Evolutionary conservation across 2,888 invertebrate species (phyloP), one percentile per base, ranked within the genome.

Genomic region (Cantharis nigra): DNA sequence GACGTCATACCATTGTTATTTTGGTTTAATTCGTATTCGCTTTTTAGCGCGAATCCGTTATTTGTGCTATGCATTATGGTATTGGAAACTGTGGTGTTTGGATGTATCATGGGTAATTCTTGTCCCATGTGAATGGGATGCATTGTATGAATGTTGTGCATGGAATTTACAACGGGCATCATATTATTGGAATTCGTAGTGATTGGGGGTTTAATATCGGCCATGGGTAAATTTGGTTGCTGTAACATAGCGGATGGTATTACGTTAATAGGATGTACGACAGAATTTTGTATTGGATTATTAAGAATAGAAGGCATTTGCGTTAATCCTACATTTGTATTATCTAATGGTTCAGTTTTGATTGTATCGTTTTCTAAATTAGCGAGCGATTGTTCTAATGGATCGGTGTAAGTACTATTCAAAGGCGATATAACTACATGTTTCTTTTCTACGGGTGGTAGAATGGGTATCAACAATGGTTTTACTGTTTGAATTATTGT

Each of bases 331-430:
- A 77, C 18, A 71, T 78, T 77, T 70, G 80, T 75, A 76, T 26
- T 84, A 82, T 78, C 84, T 76, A 90, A 78, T 90, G 90, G 85
- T 78, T 91, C 91, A 72, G 89, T 90, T 83, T 91, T 92, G 67
- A 85, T 85, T 64, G 91, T 89, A 80, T 91, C 91, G 71, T 93
- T 91, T 87, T 94, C 94, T 81, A 94, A 89, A 83, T 92, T 93
- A 70, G 94, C 94, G 83, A 94, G 89, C 73, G 93, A 93, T 82
- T 93, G 91, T 87, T 94, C 94, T 83, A 94, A 90, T 18, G 94
- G 93, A 87, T 94, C 94, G 76, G 93, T 92, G 85, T 89, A 91
- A 64, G 85, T 82, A 80, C 78, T 83, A 74, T 86, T 84, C 26
- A 87, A 84, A n/a, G 88, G 88, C 74, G 87, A 87, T 33, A 88